Base-by-base conservation (phyloP, 2,113 vertebrate genomes). In the Myrmecobius fasciatus region DNA sequence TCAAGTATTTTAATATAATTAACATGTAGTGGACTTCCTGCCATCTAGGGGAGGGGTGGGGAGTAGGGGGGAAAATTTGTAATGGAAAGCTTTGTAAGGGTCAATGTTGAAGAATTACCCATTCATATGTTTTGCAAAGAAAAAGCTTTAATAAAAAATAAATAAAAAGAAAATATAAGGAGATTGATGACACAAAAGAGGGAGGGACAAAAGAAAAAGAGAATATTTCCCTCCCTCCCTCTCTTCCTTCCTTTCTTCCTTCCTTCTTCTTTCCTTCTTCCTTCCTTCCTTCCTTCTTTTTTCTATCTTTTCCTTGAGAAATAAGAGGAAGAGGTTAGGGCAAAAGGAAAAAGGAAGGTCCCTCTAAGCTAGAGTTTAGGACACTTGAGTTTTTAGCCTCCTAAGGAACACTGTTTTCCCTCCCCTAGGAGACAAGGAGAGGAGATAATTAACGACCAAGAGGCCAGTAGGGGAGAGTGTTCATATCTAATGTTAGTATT, bases 401-500 rank as follows among this genome's bases (percentile, higher is more conserved):
- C 9, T 0, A 83, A 95, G 96, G 96, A 94, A 67, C 25, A 43
- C 46, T 91, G 49, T 93, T 94, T 96, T 93, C 89, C 94, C 90
- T 93, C 75, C 1, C 24, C 91, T 54, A 83, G n/a, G 67, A 94
- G 89, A 46, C 49, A 46, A 28, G 43, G 92, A 95, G 93, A 94
- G 95, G 95, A 96, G 93, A 95, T 97, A 96, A 97, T 97, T 98
- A 97, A 97, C 91, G 96, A 93, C 53, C 3, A 54, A 12, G 49
- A 91, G 96, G 96, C 96, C 52, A 25, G 94, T 94, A 56, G 95
- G 96, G 94, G 96, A n/a, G 92, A 53, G 51, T 93, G 90, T 91
- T 96, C 96, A 97, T 91, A 96, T 92, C 97, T 98, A 96, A 96
- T 97, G 97, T 92, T 93, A 92, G 96, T 97, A 97, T 97, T 97